Evolutionary conservation across 2,113 vertebrate genomes (phyloP).

Genomic region (Petroica traversi): DNA sequence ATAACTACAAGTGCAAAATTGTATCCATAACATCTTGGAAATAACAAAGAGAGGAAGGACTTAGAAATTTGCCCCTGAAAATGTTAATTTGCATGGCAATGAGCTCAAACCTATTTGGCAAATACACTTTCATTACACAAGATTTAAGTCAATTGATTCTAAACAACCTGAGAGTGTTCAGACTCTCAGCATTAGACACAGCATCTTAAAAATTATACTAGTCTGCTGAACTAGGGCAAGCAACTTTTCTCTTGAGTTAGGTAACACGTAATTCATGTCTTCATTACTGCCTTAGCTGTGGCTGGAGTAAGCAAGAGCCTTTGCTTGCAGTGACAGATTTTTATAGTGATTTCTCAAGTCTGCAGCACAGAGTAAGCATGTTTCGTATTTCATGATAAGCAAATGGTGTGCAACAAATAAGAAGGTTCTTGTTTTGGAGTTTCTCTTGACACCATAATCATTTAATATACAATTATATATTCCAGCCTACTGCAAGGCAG

Average conservation of each 20-base stretch:
- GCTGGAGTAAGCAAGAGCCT: neutral
- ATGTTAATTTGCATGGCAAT: conserved; percentile 49
- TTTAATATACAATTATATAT: neutral
- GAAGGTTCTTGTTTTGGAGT: neutral
- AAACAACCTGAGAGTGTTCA: conserved; percentile 44
- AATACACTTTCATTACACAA: conserved; percentile 37
- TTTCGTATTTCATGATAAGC: neutral
- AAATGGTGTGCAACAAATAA: conserved; percentile 21
- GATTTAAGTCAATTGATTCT: conserved; percentile 50
- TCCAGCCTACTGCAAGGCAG: neutral
- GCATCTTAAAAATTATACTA: conserved; percentile 30
- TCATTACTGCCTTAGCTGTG: neutral
- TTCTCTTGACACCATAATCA: neutral
- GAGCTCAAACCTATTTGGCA: conserved; percentile 11
- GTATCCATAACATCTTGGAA: conserved; percentile 34
- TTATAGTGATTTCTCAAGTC: conserved; percentile 46
- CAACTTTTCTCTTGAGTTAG: conserved; percentile 40
- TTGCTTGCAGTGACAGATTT: neutral
- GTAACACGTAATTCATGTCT: neutral
- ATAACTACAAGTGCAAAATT: conserved; percentile 43
- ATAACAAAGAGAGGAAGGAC: conserved; percentile 48
- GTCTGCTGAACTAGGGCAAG: conserved; percentile 13
- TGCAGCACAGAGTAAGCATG: neutral
- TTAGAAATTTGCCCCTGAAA: conserved; percentile 17
- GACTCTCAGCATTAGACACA: neutral